Evolutionary conservation across 2,888 invertebrate genomes (phyloP), one percentile per base, ranked within the genome.

Genomic region (Silvanus unidentatus): DNA sequence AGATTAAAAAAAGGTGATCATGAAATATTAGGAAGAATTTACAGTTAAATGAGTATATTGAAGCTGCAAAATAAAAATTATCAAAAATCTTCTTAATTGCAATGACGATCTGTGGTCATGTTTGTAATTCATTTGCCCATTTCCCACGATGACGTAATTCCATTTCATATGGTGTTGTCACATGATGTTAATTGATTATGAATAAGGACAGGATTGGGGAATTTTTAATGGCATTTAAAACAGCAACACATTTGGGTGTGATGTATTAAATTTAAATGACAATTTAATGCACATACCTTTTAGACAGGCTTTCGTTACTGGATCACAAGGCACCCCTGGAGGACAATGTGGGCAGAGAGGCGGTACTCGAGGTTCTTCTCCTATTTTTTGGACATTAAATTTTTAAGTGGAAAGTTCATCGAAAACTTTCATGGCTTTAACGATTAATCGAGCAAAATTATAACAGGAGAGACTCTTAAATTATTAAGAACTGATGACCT

Each of bases 241-340:
- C 70, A 71, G 70, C 70, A 71, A 70, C 69, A 70, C 68, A 54
- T 57, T 53, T 46, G 45, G 45, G 45, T 47, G 37, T 40, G 39
- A 14, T 38, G 35, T 8, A 40, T 41, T 34, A 35, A 35, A 41
- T 10, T 27, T 6, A 12, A 10, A 40, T 30, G 10, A 43, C 27
- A 42, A n/a, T n/a, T n/a, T n/a, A n/a, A 44, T 53, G 48, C 48
- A 69, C 82, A 78, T 81, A 90, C 90, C 88, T 81, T 85, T 84
- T 66, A 86, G 81, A 71, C 90, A 91, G 53, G 85, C 87, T 16
- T 88, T 88, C 2, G 88, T 88, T 43, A 81, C 77, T 14, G 84
- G 84, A 69, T 90, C 86, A 62, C 90, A 91, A 27, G 79, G 77
- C 39, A 82, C 79, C 50, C 88, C 90, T 28, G 84, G 81, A 44